phyloP scores from a whole-genome alignment of 1,140 invertebrate species.

The Orius laevigatus region DNA sequence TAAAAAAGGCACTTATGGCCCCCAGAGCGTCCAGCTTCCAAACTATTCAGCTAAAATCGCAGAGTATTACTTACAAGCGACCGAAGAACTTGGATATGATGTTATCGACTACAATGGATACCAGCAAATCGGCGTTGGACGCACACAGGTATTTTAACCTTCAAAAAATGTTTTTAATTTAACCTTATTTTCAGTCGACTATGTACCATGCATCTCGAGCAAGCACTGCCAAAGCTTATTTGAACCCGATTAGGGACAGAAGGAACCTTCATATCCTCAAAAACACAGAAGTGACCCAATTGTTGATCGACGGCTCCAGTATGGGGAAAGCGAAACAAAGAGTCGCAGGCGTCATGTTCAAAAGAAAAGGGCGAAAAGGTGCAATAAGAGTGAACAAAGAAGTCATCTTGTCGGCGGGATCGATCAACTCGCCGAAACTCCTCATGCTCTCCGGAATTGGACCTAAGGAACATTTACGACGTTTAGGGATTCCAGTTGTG shows the following conservation, averaged over 20 bases:
- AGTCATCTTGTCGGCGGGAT: conserved; percentile 3
- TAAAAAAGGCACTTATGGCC: too few species aligned
- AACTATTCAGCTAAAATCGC: too few species aligned
- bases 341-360: not conserved
- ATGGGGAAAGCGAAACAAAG: too few species aligned
- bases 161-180: too few species aligned
- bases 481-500: not conserved
- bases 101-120: too few species aligned
- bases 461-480: not conserved
- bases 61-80: too few species aligned
- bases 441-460: conserved; percentile 8
- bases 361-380: not conserved
- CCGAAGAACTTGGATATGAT: too few species aligned
- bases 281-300: not conserved
- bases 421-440: not conserved
- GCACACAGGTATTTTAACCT: too few species aligned
- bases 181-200: too few species aligned
- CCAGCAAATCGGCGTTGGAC: too few species aligned
- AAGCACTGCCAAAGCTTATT: conserved; percentile 4
- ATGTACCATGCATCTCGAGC: too few species aligned
- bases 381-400: not conserved
- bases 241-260: not conserved
- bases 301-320: not conserved
- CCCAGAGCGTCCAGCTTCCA: too few species aligned
- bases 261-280: conserved; percentile 6